A percentile compares a stretch with the other conserved stretches of the same genome.
Evolutionary conservation across 2,113 vertebrate genomes (phyloP).

Genomic region (Dicentrarchus labrax): DNA sequence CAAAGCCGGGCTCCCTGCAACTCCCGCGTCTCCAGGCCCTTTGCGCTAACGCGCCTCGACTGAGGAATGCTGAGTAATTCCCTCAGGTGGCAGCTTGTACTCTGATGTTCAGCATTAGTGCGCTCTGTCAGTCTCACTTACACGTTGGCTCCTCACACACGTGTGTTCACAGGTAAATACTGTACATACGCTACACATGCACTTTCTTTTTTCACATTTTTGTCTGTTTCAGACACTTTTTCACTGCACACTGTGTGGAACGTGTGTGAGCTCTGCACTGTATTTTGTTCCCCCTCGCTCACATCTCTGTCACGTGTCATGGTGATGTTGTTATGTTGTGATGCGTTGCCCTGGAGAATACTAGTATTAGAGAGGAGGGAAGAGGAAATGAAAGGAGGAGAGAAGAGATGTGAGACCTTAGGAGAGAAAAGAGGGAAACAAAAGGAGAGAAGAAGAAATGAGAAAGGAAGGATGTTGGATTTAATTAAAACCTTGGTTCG

Average conservation of each 20-base stretch:
- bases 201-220: neutral
- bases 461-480: neutral
- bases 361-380: conserved; percentile 1
- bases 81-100: conserved; percentile 54
- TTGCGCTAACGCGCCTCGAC: conserved; percentile 13
- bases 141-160: conserved; percentile 1
- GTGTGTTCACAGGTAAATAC: neutral
- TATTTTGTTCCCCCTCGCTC: conserved; percentile 13
- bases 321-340: conserved; percentile 48
- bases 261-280: conserved; percentile 8
- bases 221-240: neutral
- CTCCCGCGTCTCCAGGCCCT: conserved; percentile 35
- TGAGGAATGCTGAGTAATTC: conserved; percentile 69
- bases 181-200: neutral
- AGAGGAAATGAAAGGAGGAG: neutral
- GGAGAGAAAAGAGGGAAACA: neutral
- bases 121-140: conserved; percentile 27
- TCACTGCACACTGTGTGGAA: neutral
- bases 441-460: neutral
- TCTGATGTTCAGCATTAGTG: conserved; percentile 47
- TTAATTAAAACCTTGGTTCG: conserved; percentile 10
- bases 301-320: conserved; percentile 40
- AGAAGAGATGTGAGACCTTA: neutral
- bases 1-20: conserved; percentile 53
- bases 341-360: conserved; percentile 52